Evolutionary conservation across 35 echinoderm and acorn worm genomes (phyloP), one percentile per base, ranked within the genome.

Genomic region (Holothuria glaberrima): DNA sequence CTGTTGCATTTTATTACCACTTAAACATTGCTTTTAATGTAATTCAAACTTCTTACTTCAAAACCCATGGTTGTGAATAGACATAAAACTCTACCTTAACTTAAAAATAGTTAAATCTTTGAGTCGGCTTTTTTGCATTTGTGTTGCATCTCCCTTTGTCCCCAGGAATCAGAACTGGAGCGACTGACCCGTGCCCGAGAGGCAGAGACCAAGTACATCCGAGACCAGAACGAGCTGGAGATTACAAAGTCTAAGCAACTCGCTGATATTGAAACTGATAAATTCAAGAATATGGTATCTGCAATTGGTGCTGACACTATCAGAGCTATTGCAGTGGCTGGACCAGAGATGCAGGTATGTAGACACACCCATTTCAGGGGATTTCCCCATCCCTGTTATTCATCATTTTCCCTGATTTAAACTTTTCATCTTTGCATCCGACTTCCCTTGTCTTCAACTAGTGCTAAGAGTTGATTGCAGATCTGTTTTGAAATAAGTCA

Each of bases 321-420:
- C 71, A 85, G 59, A 54, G 68, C 95, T 48, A 98, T 98, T 58
- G 95, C 95, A 41, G 86, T 90, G n/a, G 91, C 95, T 30, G 95
- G 95, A 87, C 95, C 95, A 58, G 95, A 98, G 95, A 98, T 98
- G 95, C 95, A 98, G 95, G 94, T 97, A 93, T 61, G 94, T 93
- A n/a, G 56, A 60, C 5, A 54, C 27, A 52, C 33, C 31, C n/a
- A n/a, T 67, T 24, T 30, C 4, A 5, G 7, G 24, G 22, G 25
- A 10, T 29, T 69, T 0, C 44, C 44, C 50, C 12, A 14, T 17
- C 13, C 50, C 50, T 14, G 3, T 14, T 14, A 5, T 54, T 54
- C 50, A 12, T 54, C 10, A 2, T 54, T 12, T 54, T 54, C 9
- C 12, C 50, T 54, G 0, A 54, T 54, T n/a, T n/a, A n/a, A n/a